A percentile compares a stretch with the other conserved stretches of the same genome.
These are phyloP conservation scores for Chrysotoxum bicinctum DNA, from an alignment of 2,888 invertebrate genomes.

Conservation along the genomic window DNA sequence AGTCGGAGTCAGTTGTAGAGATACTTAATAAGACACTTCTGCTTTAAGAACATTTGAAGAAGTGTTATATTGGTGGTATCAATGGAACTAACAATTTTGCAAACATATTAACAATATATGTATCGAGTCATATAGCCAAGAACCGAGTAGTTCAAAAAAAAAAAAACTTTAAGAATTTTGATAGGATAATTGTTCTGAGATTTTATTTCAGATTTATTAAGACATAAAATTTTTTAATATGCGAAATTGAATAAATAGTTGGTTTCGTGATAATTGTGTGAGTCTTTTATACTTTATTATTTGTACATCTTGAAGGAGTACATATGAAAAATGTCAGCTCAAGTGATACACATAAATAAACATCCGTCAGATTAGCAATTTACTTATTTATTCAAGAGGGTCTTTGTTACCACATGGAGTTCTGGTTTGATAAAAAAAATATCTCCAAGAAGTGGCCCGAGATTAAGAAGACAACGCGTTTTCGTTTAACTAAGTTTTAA, in stretches of 20 bases:
- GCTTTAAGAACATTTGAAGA: background rate
- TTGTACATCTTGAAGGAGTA: background rate
- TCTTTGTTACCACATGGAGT: background rate
- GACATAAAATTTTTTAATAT: background rate
- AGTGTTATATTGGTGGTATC: background rate
- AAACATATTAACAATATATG: background rate
- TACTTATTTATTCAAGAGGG: background rate
- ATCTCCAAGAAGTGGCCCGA: background rate
- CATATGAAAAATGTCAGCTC: background rate
- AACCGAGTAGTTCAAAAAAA: background rate
- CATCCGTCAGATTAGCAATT: background rate
- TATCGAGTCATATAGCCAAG: background rate
- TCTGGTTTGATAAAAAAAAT: background rate
- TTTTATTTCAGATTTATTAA: background rate
- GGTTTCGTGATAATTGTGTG: too few species aligned
- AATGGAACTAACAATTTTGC: background rate
- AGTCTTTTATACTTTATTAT: too few species aligned
- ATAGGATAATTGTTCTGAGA: background rate
- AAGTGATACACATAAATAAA: background rate
- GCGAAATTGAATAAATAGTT: background rate
- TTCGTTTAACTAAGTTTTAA: too few species aligned
- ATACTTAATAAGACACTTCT: background rate
- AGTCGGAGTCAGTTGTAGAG: background rate
- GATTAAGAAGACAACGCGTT: background rate
- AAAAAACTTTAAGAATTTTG: background rate